These are phyloP conservation scores for Lynx canadensis DNA, from an alignment of 2,113 vertebrate genomes.

Conservation along the genomic window DNA sequence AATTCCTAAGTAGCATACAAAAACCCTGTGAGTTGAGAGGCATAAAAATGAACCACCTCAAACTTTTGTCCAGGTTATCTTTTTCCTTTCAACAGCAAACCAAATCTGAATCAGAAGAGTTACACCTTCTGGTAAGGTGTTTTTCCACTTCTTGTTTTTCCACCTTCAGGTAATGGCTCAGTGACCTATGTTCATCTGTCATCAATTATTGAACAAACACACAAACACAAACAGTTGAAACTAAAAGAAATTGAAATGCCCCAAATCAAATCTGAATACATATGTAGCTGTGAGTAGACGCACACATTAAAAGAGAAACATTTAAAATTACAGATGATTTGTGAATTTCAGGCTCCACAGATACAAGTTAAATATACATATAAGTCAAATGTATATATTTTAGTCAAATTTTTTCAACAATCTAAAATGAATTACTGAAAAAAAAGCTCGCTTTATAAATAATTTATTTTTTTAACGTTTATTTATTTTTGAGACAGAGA, in stretches of 20 bases:
- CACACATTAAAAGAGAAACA: background rate
- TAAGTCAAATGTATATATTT: background rate
- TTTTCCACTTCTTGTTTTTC: background rate
- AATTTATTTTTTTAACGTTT: background rate
- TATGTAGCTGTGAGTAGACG: background rate
- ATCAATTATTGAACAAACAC: background rate
- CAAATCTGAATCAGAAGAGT: background rate
- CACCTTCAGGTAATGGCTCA: background rate
- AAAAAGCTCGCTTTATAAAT: background rate
- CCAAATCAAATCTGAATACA: background rate
- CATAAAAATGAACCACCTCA: background rate
- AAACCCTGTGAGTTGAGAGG: background rate
- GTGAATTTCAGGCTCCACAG: background rate
- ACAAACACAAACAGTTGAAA: background rate
- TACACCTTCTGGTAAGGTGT: no score
- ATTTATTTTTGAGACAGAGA: no score
- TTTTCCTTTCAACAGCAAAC: background rate
- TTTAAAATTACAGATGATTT: background rate
- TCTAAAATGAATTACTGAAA: background rate
- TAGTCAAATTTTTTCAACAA: background rate
- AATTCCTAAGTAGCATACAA: background rate
- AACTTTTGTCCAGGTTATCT: background rate
- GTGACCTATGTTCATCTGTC: background rate
- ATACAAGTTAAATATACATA: background rate
- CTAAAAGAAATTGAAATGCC: background rate